Percentiles rank a stretch among this genome's conserved stretches.
Evolutionary conservation across 2,797 vertebrate species (phyloP).

Genomic region (Tauraco hartlaubi): DNA sequence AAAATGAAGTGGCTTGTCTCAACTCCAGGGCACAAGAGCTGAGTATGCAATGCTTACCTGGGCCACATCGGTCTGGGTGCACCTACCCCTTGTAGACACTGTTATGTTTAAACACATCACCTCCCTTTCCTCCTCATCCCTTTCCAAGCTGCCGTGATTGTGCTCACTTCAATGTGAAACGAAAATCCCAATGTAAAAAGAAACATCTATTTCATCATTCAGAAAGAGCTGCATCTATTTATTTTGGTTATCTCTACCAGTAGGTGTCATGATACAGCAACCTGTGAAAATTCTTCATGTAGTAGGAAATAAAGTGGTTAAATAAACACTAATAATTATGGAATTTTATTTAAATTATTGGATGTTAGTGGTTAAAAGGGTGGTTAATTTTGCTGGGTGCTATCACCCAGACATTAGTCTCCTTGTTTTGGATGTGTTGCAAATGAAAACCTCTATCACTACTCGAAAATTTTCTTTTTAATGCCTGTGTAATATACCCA

Average conservation of each 20-base stretch:
- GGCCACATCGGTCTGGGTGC: background rate
- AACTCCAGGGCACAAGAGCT: background rate
- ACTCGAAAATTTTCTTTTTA: background rate
- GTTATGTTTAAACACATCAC: fast-evolving
- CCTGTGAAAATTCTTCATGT: conserved; percentile 49
- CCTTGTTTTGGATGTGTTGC: background rate
- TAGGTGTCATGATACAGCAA: conserved; percentile 77
- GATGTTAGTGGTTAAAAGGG: background rate
- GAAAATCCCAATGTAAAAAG: background rate
- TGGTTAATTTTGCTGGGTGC: background rate
- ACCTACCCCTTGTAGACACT: background rate
- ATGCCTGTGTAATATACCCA: background rate
- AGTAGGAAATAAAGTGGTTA: background rate
- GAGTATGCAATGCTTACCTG: background rate
- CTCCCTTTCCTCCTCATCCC: background rate
- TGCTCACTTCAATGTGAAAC: background rate
- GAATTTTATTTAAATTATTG: background rate
- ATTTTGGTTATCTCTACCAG: conserved; percentile 63
- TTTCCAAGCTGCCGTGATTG: background rate
- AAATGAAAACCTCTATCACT: background rate
- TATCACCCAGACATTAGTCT: background rate
- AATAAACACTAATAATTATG: background rate
- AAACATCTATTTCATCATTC: background rate
- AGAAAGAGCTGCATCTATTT: background rate
- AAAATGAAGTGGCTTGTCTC: background rate